phyloP scores from a whole-genome alignment of 1,140 invertebrate species.

The Drosophila orena region DNA sequence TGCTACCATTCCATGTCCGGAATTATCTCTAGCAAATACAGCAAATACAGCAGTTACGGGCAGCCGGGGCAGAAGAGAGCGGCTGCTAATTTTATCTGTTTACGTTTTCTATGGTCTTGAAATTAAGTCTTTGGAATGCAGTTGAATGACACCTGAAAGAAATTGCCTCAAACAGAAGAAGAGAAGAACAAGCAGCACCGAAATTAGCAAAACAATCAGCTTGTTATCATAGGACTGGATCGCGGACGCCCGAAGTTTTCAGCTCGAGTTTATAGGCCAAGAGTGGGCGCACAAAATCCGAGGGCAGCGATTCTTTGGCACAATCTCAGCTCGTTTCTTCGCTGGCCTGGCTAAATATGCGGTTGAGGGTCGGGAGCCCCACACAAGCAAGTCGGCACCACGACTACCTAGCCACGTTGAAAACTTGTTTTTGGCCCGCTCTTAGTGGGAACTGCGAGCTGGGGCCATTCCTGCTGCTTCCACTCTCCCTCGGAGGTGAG shows the following conservation, averaged over 20 bases:
- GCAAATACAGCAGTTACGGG: constrained; percentile 45
- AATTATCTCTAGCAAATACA: constrained; percentile 55
- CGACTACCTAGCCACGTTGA: constrained; percentile 22
- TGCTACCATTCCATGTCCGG: constrained; percentile 39
- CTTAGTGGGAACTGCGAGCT: constrained; percentile 6
- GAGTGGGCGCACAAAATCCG: constrained; percentile 6
- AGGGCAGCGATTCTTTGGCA: constrained; percentile 4
- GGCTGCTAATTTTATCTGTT: constrained; percentile 44
- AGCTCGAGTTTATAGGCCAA: constrained; percentile 1
- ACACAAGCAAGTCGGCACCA: constrained; percentile 30
- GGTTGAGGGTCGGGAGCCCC: neutral
- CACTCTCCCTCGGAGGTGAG: constrained; percentile 5
- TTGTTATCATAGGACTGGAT: constrained; percentile 24
- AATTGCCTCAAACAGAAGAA: constrained; percentile 1
- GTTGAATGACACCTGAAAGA: constrained; percentile 56
- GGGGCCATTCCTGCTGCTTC: constrained; percentile 9
- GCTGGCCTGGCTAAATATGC: constrained; percentile 1
- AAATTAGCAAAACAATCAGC: constrained; percentile 34
- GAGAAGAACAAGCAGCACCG: neutral
- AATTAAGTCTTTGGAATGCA: constrained; percentile 31
- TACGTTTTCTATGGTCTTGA: constrained; percentile 18
- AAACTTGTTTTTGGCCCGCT: constrained; percentile 51
- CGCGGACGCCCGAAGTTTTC: neutral
- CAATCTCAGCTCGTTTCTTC: constrained; percentile 15
- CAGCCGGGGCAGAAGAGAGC: neutral